phyloP scores from a whole-genome alignment of 2,888 invertebrate species.

The Cryptosula pallasiana region DNA sequence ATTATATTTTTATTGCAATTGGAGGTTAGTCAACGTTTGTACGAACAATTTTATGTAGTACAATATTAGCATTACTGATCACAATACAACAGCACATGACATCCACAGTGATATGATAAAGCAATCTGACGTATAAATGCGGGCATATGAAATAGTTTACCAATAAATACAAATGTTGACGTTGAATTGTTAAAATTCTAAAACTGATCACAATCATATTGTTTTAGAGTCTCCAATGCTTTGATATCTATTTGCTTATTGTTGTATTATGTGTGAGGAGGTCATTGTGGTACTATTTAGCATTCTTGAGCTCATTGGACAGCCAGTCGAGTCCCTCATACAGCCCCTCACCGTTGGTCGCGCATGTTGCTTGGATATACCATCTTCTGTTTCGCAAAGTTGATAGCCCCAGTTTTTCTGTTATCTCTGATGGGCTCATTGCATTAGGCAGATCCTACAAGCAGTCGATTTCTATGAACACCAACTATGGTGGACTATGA shows the following conservation, averaged over 20 bases:
- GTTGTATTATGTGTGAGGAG: no score
- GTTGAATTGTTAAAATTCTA: background rate
- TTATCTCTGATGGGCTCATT: slow-evolving; percentile 99
- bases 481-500: no score
- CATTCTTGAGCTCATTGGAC: slow-evolving; percentile 95
- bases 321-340: slow-evolving; percentile 99
- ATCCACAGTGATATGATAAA: no score
- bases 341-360: slow-evolving; percentile 96
- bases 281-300: slow-evolving; percentile 23
- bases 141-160: background rate
- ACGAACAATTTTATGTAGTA: no score
- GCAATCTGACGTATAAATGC: background rate
- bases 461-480: no score
- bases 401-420: slow-evolving; percentile 97
- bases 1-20: no score
- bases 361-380: slow-evolving; percentile 65
- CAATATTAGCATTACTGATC: no score
- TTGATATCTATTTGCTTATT: background rate
- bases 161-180: background rate
- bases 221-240: background rate
- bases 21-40: no score
- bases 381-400: slow-evolving; percentile 92
- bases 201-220: background rate
- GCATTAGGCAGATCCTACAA: slow-evolving; percentile 95
- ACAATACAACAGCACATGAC: no score